A percentile compares a stretch with the other conserved stretches of the same genome.
These are phyloP conservation scores for Vanessa atalanta DNA, from an alignment of 1,140 invertebrate species.

Conservation along the genomic window DNA sequence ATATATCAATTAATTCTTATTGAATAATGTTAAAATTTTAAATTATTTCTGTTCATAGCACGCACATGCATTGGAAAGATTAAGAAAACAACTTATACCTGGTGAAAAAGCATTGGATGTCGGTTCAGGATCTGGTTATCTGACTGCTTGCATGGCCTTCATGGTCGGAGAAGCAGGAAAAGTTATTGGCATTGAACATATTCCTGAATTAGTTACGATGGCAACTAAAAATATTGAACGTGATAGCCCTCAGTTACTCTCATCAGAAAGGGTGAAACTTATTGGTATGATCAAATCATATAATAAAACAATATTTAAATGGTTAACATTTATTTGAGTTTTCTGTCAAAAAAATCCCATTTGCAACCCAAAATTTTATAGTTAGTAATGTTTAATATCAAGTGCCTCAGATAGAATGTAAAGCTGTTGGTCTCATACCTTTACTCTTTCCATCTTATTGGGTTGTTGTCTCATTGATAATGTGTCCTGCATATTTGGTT, in stretches of 20 bases:
- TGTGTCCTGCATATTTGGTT: too few species aligned
- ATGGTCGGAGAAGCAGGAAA: conserved; percentile 90
- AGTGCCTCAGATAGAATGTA: too few species aligned
- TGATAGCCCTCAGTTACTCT: conserved; percentile 86
- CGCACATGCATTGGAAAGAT: conserved; percentile 94
- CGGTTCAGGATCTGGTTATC: conserved; percentile 96
- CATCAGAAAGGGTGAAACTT: conserved; percentile 85
- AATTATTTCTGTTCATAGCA: conserved; percentile 81
- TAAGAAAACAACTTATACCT: conserved; percentile 90
- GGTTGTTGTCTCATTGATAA: too few species aligned
- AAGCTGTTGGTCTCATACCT: too few species aligned
- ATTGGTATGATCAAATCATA: conserved; percentile 81
- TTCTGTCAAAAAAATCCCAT: too few species aligned
- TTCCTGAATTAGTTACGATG: conserved; percentile 89
- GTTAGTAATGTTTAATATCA: too few species aligned
- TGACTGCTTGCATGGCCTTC: conserved; percentile 96
- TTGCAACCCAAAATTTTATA: too few species aligned
- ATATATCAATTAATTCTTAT: too few species aligned
- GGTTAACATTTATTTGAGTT: too few species aligned
- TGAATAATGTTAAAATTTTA: too few species aligned
- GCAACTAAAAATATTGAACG: conserved; percentile 89
- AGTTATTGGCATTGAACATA: conserved; percentile 95
- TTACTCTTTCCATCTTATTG: too few species aligned
- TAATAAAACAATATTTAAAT: not conserved
- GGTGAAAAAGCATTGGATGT: conserved; percentile 95